These are phyloP conservation scores for Sceloporus undulatus DNA, from an alignment of 2,113 vertebrate genomes.

Conservation along the genomic window DNA sequence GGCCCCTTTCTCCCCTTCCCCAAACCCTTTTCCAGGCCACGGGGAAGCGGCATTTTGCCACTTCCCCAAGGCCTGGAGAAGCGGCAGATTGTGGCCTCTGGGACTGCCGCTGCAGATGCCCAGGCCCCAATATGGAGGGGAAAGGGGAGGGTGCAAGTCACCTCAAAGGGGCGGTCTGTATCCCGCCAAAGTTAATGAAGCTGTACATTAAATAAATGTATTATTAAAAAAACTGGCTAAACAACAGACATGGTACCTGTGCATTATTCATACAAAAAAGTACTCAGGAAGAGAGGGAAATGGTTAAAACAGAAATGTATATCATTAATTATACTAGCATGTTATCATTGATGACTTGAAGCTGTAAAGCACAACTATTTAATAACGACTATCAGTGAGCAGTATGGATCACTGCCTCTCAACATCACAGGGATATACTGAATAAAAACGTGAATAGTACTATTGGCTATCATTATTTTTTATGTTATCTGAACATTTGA, in stretches of 20 bases:
- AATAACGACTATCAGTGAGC: not conserved
- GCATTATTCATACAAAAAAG: not conserved
- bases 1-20: too few relatives aligned
- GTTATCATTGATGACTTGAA: not conserved
- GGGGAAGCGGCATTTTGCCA: too few relatives aligned
- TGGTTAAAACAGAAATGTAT: not conserved
- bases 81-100: too few relatives aligned
- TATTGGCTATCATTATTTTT: not conserved
- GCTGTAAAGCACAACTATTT: not conserved
- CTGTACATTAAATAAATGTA: not conserved
- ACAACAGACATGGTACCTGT: not conserved
- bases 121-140: too few relatives aligned
- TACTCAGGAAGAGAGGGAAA: not conserved
- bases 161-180: too few relatives aligned
- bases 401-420: not conserved
- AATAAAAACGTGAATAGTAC: not conserved
- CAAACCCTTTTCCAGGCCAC: too few relatives aligned
- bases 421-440: not conserved
- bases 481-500: not conserved
- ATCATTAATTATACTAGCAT: not conserved
- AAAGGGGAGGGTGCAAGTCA: too few relatives aligned
- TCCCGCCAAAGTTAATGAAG: too few relatives aligned
- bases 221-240: not conserved
- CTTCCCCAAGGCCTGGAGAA: too few relatives aligned
- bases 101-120: too few relatives aligned